Evolutionary conservation across 2,113 vertebrate species (phyloP).

Genomic region (Pungitius pungitius): DNA sequence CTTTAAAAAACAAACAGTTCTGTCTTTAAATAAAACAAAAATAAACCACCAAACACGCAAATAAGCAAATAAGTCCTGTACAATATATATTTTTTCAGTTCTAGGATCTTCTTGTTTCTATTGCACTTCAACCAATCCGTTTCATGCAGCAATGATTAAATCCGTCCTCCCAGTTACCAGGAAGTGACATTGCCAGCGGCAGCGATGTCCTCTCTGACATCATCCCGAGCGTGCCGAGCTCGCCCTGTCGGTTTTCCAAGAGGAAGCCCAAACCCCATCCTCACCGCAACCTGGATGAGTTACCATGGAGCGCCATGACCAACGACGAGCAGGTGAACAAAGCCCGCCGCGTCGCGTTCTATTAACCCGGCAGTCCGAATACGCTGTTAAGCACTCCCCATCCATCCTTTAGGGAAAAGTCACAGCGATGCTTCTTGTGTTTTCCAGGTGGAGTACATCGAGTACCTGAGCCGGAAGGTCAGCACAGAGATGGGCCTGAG

Average conservation of each 20-base stretch:
- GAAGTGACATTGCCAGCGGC: constrained; percentile 96
- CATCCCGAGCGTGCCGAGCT: constrained; percentile 96
- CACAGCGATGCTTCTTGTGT: background rate
- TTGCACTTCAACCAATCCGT: no score
- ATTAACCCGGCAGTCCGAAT: background rate
- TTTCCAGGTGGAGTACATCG: constrained; percentile 97
- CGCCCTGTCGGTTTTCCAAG: constrained; percentile 92
- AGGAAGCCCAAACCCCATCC: constrained; percentile 88
- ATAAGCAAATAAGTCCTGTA: no score
- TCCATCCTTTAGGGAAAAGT: background rate
- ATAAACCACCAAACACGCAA: no score
- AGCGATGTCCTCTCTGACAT: constrained; percentile 98
- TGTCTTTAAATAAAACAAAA: background rate
- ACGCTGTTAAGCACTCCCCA: background rate
- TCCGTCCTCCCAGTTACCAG: constrained; percentile 85
- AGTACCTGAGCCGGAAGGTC: constrained; percentile 97
- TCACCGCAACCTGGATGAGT: constrained; percentile 94
- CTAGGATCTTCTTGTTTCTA: no score
- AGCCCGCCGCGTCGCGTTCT: background rate
- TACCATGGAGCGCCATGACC: constrained; percentile 98
- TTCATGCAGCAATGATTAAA: no score
- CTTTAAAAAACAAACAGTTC: background rate
- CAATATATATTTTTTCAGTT: no score
- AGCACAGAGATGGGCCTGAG: constrained; percentile 99
- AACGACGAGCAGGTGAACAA: constrained; percentile 92